These are phyloP conservation scores for Empidonax alnorum DNA, from an alignment of 2,113 vertebrate species.

Conservation along the genomic window DNA sequence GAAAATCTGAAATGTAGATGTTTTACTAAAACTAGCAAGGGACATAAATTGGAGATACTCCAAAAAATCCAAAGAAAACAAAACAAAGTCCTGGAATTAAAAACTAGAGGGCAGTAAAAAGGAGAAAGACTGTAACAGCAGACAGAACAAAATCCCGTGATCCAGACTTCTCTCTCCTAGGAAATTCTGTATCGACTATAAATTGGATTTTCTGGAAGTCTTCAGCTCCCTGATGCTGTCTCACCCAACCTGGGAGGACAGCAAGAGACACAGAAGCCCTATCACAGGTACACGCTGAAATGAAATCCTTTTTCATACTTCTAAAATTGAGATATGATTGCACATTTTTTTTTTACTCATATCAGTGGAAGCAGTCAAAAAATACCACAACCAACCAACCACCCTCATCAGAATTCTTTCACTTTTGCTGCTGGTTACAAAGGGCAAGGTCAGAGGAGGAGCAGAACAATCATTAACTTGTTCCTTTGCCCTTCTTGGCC, in stretches of 20 bases:
- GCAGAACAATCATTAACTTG: neutral
- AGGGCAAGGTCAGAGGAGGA: neutral
- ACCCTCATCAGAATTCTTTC: neutral
- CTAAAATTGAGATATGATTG: neutral
- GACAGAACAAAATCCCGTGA: neutral
- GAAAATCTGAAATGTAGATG: neutral
- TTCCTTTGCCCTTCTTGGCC: neutral
- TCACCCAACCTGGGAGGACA: neutral
- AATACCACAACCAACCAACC: neutral
- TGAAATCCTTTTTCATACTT: neutral
- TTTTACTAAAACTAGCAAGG: neutral
- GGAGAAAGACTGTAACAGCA: neutral
- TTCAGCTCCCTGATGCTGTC: neutral
- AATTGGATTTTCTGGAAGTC: neutral
- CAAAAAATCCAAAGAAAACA: neutral
- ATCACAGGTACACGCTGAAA: neutral
- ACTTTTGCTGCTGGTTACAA: neutral
- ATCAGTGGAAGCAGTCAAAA: neutral
- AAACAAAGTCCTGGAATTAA: neutral
- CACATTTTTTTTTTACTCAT: neutral
- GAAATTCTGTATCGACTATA: neutral
- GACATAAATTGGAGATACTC: neutral
- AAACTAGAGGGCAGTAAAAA: slow-evolving; percentile 13
- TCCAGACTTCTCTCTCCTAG: neutral
- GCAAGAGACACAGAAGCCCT: neutral